Percentiles rank a stretch among this genome's conserved stretches.
These are phyloP conservation scores for Macrotus californicus DNA, from an alignment of 2,113 vertebrate species.

Conservation along the genomic window DNA sequence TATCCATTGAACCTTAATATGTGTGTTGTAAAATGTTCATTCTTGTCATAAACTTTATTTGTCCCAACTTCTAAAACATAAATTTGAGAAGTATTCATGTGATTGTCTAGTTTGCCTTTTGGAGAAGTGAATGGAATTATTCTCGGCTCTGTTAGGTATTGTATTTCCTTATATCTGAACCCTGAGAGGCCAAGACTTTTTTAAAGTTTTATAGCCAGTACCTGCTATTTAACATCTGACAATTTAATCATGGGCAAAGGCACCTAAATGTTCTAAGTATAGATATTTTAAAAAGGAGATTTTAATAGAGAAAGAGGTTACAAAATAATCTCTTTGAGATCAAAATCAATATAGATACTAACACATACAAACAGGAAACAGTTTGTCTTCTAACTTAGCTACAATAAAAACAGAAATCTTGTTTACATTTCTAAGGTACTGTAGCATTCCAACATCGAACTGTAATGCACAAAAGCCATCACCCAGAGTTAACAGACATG, in stretches of 20 bases:
- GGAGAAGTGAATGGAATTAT: neutral
- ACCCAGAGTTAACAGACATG: rapidly evolving
- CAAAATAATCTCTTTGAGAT: neutral
- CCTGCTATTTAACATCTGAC: neutral
- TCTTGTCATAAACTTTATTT: neutral
- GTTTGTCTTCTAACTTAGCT: neutral
- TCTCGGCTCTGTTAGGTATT: neutral
- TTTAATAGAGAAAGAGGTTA: neutral
- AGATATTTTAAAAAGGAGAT: neutral
- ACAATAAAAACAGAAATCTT: neutral
- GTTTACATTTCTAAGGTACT: neutral
- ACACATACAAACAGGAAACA: neutral
- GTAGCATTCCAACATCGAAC: neutral
- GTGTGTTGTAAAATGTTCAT: neutral
- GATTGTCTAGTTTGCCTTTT: neutral
- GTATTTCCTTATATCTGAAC: neutral
- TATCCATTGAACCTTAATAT: neutral
- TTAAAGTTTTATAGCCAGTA: neutral
- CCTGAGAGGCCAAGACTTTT: neutral
- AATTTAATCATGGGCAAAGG: neutral
- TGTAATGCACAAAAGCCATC: neutral
- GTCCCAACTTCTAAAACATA: neutral
- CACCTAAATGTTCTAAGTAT: neutral
- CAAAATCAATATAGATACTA: neutral
- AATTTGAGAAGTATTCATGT: neutral